These are phyloP conservation scores for Palloptera scutellata DNA, from an alignment of 2,888 invertebrate genomes.

Conservation along the genomic window DNA sequence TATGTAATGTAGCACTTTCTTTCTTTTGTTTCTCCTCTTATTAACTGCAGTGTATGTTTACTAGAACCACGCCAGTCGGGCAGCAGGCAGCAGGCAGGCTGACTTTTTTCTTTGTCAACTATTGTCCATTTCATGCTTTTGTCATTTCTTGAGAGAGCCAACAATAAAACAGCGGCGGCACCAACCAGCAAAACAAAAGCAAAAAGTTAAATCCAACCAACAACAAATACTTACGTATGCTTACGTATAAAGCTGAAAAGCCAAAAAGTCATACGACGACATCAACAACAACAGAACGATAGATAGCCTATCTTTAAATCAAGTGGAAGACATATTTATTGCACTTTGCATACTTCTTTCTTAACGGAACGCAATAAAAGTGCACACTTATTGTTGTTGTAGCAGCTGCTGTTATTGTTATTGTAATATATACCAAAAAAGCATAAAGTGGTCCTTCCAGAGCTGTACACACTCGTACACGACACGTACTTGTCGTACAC, in stretches of 20 bases:
- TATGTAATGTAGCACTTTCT: no score
- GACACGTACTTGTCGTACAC: background rate
- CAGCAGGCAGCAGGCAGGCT: no score
- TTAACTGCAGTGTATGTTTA: no score
- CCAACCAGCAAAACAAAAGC: background rate
- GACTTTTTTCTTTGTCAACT: no score
- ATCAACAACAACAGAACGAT: constrained; percentile 27
- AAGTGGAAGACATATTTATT: constrained; percentile 65
- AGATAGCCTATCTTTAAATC: constrained; percentile 55
- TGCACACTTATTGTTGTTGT: constrained; percentile 7
- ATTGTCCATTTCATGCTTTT: no score
- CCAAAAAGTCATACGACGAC: constrained; percentile 5
- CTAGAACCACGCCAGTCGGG: no score
- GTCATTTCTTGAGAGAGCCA: no score
- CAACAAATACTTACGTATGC: no score
- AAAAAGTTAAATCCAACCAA: no score
- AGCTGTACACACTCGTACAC: constrained; percentile 1
- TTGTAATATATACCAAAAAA: background rate
- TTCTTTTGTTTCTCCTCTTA: no score
- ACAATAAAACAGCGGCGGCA: background rate
- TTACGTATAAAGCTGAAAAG: constrained; percentile 18
- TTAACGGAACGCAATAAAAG: constrained; percentile 28
- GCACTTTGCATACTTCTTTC: constrained; percentile 48
- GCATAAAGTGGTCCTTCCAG: no score
- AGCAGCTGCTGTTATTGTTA: background rate